Conservation (phyloP, 2,888 invertebrate species). For the Euphydryas editha region DNA sequence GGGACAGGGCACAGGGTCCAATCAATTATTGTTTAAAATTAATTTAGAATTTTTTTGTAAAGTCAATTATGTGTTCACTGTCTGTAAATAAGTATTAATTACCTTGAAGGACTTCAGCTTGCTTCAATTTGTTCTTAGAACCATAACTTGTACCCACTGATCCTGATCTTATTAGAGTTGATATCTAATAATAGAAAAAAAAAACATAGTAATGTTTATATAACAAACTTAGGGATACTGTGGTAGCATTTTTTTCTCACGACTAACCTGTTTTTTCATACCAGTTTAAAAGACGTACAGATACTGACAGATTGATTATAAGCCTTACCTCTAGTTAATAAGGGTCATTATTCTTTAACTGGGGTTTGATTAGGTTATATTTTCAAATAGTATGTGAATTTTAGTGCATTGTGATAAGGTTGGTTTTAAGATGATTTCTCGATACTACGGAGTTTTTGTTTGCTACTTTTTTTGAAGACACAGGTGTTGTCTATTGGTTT, state of each 20-base stretch:
- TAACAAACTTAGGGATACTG: constrained; percentile 48
- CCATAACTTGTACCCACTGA: not conserved
- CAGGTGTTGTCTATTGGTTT: constrained; percentile 47
- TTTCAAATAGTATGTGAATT: not conserved
- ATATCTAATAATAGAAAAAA: constrained; percentile 38
- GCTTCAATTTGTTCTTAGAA: too few relatives aligned
- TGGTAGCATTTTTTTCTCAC: constrained; percentile 60
- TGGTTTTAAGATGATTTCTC: constrained; percentile 36
- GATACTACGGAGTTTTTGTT: constrained; percentile 32
- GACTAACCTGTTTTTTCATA: constrained; percentile 52
- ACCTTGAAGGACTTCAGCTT: too few relatives aligned
- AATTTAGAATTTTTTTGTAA: too few relatives aligned
- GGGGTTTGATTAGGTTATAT: not conserved
- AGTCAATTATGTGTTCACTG: too few relatives aligned
- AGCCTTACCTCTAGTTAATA: not conserved
- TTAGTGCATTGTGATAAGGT: constrained; percentile 7
- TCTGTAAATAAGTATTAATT: too few relatives aligned
- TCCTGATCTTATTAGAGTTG: too few relatives aligned
- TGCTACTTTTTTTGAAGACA: constrained; percentile 38
- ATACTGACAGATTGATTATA: not conserved
- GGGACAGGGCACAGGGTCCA: too few relatives aligned
- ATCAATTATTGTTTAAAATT: too few relatives aligned
- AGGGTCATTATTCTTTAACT: not conserved
- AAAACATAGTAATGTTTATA: constrained; percentile 47
- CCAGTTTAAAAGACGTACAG: constrained; percentile 12